Evolutionary conservation across 1,140 invertebrate genomes (phyloP), one percentile per base, ranked within the genome.

Genomic region (Aphaenogaster floridana): DNA sequence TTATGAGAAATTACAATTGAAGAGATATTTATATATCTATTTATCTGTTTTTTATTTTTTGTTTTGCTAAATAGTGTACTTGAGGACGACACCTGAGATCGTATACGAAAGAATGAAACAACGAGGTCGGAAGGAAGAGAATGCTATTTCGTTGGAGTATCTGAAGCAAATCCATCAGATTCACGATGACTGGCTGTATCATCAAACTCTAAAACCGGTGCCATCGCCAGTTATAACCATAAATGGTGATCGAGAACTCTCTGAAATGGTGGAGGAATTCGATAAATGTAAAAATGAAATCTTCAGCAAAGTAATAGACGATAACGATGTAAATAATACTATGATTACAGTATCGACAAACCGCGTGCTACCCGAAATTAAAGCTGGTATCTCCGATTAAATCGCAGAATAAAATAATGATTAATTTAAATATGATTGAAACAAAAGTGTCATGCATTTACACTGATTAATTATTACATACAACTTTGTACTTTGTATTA

Each of bases 151-250:
- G 0, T 93, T 98, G 1, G 96, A 97, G 61, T 98, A 98, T 94
- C 95, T 99, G 7, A 95, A 97, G 91, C 96, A 97, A 85, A 94
- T 99, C 36, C 98, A 99, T 92, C 95, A 97, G 68, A 95, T 98
- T 42, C 98, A 99, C 95, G 98, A 99, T 95, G 97, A 98, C 68
- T 99, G 98, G 98, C 94, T 99, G 5, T 91, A 94, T 64, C 57
- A 95, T 39, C 89, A 93, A 57, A 95, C 86, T 11, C 81, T 94
- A 11, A 95, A 94, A 50, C n/a, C 77, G 6, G 34, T 95, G 45
- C 94, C 95, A 36, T 93, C 95, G 6, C 95, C 94, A 28, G 93
- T 96, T 7, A 89, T 96, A 39, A 93, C 93, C 21, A 85, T 96
- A 21, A 95, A 96, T 86, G 96, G 95, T 13, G 95, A 96, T 86